Evolutionary conservation across 2,797 vertebrate species (phyloP), one percentile per base, ranked within the genome.

Genomic region (Siniperca obscura): DNA sequence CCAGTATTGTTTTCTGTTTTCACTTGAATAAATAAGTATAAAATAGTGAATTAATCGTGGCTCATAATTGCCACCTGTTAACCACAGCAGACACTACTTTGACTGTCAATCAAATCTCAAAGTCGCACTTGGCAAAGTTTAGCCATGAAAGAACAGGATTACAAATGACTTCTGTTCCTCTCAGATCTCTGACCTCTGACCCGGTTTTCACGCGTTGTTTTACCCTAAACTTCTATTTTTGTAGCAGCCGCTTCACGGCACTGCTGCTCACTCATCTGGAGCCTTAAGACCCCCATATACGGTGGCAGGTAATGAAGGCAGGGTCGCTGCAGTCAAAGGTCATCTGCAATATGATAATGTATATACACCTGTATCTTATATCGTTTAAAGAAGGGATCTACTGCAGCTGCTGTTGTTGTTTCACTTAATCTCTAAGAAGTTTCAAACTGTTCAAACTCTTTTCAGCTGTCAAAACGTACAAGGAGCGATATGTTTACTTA

Each of bases 161-260:
- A 16, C 21, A 16, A 8, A 30, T 7, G 53, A 44, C n/a, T 27
- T 44, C 14, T 14, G 22, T 5, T 25, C 22, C 5, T 40, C 6
- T 25, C 10, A 21, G 16, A 17, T 21, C 46, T 57, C 57, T 53
- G 75, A 74, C 69, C 70, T 67, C 60, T 52, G 76, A 52, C 66
- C 66, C 3, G 7, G 0, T 67, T 76, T 71, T 67, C 61, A 60
- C 7, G 16, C 46, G 25, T 14, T 10, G 1, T 78, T 76, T 80
- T 42, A 52, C 74, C 59, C 82, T 65, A 68, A 77, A 82, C 76
- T 66, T 86, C 90, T 93, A 90, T 91, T 93, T 91, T 60, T 82
- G 85, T 57, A 44, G 52, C 27, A 36, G 44, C 76, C 86, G 87
- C 68, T 77, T 67, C 56, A 53, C 42, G n/a, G 48, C 68, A 66